Evolutionary conservation across 2,797 vertebrate genomes (phyloP), one percentile per base, ranked within the genome.

Genomic region (Sternotherus odoratus): DNA sequence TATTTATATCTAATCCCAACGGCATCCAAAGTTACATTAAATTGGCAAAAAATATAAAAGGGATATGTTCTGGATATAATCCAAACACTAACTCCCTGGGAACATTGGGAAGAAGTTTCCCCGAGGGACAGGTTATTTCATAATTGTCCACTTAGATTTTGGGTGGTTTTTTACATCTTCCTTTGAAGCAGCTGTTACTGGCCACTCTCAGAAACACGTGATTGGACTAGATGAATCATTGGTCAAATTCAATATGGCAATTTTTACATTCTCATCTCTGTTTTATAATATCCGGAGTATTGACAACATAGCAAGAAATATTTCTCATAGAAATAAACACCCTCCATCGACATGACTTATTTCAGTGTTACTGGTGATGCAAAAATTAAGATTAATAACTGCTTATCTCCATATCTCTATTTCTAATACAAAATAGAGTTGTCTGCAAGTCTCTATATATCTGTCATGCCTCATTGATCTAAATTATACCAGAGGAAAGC

Each of bases 391-490:
- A 83, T 89, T 75, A 74, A 84, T 91, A 36, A 51, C 5, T 85
- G 85, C 57, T 90, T 91, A 85, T 80, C 33, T 89, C 50, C 36
- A 72, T 60, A 89, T 80, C 36, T 85, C 39, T 51, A 87, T 90
- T 95, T 88, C 33, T 81, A 86, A 81, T 81, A 87, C n/a, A 91
- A 90, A 92, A 85, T 46, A 85, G 39, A 87, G 30, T 82, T 92
- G 63, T 85, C 82, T 93, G 43, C 63, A 88, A 90, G 53, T 77
- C 49, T 91, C 89, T 72, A 74, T 86, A 78, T 33, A 80, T 69
- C 79, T 92, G 82, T 88, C 79, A 88, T 78, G 48, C 51, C 33
- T 94, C 28, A 48, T 46, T 87, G 63, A 85, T 93, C 33, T 80
- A 84, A 94, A 88, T 91, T 57, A 79, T 83, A 86, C 30, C 78